Evolutionary conservation across 2,113 vertebrate species (phyloP), one percentile per base, ranked within the genome.

Genomic region (Crotophaga sulcirostris): DNA sequence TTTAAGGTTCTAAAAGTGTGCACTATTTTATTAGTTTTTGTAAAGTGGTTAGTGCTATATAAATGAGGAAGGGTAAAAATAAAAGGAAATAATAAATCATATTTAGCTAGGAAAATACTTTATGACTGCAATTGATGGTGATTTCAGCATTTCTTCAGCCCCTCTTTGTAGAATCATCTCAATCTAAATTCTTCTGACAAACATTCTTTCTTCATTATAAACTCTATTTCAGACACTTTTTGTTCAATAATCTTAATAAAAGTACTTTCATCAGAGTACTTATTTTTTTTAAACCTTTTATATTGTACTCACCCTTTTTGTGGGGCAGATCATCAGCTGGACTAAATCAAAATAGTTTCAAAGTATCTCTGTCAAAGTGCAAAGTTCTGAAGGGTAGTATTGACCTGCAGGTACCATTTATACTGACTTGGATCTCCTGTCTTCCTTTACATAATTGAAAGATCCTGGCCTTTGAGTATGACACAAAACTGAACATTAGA

Each of bases 31-130:
- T 92, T 94, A 93, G 93, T 95, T 93, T 92, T 88, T 84, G 18
- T 93, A 67, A 94, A 77, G 56, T 68, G 51, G 36, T 63, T 90
- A 89, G 63, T 92, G 47, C 33, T 69, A 59, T 81, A 63, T 82
- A 93, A 93, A 94, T 93, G 52, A 84, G 38, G 40, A 86, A 89
- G 81, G 47, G 78, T 87, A 92, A 94, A 90, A 94, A 87, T 70
- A 86, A 89, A 92, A 93, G 52, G 60, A 89, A 81, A 44, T 67
- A 87, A 90, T 94, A 87, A 94, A 93, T 95, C 64, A 84, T 96
- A 81, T 86, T 88, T 94, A 86, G 33, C 59, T 58, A 62, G 83
- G 69, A 87, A 94, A 95, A 90, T 59, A 76, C 29, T 51, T 89
- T 56, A 76, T 83, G 66, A 52, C 60, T 78, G 29, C 64, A 92